Base-by-base conservation (phyloP, 30 jellyfish, hydroid and myxozoan species). In the Haliclystus octoradiatus region DNA sequence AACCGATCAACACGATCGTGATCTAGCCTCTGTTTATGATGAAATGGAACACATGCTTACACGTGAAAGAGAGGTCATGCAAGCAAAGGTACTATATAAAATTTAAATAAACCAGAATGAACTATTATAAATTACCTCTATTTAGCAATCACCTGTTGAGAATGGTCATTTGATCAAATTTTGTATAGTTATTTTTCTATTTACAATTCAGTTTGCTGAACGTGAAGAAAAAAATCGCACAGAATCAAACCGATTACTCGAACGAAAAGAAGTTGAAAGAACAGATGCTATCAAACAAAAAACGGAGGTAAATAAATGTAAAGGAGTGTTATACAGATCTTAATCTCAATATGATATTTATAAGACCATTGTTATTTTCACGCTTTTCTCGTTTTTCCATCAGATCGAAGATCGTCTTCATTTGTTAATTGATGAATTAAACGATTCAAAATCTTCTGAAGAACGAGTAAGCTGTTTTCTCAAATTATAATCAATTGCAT, bases 1-100 rank as follows among this genome's bases (percentile, higher is more conserved):
- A 65, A 71, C 85, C 14, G 94, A 88, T 28, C 94, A 88, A 34
- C 94, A 80, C 62, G 97, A 88, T 68, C 52, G 81, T 27, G 93
- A 88, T 30, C 31, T 72, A 65, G 87, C 89, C 9, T 73, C 78
- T 26, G 76, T 76, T 7, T 88, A 88, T 49, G 94, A 88, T 1
- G 97, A 88, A 7, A 80, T 75, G 80, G 97, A 88, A 19, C 81
- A 52, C 25, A 69, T 75, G 1, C 62, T 88, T 7, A 49, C 50
- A 3, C 93, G 81, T 24, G 97, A 88, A 73, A 51, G 93, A 31
- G 92, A 88, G 24, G 84, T 69, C 33, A 49, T 76, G 52, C 94
- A 88, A 62, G 92, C 71, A 63, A 75, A 74, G 82, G 97, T 88
- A 27, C 31, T 47, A 30, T 34, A 22, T 24, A 2, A 2, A 30